phyloP scores from a whole-genome alignment of 2,888 invertebrate genomes.

The Ornithoptera priamus region DNA sequence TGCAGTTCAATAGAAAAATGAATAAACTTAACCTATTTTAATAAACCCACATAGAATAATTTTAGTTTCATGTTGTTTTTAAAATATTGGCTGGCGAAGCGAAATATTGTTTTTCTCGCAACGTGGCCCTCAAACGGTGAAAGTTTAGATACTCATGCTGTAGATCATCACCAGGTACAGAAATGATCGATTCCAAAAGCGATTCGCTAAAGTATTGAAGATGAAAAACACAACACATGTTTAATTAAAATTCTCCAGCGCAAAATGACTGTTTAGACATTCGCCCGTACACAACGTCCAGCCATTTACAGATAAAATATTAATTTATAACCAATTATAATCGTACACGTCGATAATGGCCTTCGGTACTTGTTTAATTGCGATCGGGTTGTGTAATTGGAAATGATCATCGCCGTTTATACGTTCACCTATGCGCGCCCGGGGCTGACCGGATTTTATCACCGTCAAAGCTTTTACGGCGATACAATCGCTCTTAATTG shows the following conservation, averaged over 20 bases:
- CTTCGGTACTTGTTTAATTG: slow-evolving; percentile 28
- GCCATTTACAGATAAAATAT: slow-evolving; percentile 19
- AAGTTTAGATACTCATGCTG: no score
- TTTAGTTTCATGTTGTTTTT: no score
- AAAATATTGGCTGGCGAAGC: no score
- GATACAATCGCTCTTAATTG: background rate
- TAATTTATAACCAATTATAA: slow-evolving; percentile 30
- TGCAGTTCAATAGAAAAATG: no score
- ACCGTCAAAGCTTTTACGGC: background rate
- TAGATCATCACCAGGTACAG: no score
- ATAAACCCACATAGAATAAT: no score
- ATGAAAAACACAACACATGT: background rate
- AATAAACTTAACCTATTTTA: no score
- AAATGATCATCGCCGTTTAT: slow-evolving; percentile 23
- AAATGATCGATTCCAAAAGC: no score
- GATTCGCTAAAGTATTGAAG: no score
- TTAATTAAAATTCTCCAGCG: slow-evolving; percentile 10
- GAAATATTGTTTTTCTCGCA: no score
- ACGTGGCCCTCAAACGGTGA: no score
- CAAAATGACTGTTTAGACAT: slow-evolving; percentile 11
- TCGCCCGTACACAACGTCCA: slow-evolving; percentile 5
- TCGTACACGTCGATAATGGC: slow-evolving; percentile 25
- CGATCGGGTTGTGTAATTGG: slow-evolving; percentile 29
- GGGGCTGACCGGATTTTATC: slow-evolving; percentile 23
- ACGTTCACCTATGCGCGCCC: slow-evolving; percentile 10